Evolutionary conservation across 23 tunicate species (phyloP).

Genomic region (Styela plicata): DNA sequence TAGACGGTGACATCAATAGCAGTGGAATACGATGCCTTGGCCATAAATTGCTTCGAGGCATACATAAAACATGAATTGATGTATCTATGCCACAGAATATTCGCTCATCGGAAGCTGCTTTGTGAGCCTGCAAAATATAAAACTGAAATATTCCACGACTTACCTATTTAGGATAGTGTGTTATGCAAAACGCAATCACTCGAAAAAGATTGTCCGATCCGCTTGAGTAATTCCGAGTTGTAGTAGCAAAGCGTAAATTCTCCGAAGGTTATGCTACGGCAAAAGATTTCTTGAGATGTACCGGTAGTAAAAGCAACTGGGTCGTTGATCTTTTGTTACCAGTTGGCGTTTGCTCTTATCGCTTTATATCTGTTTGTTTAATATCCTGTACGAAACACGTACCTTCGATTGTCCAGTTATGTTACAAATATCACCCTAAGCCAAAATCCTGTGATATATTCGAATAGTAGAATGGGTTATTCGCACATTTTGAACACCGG

Average conservation of each 20-base stretch:
- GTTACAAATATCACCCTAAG: not conserved
- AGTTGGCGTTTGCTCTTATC: not conserved
- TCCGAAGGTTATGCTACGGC: not conserved
- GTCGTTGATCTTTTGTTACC: no score
- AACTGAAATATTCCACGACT: no score
- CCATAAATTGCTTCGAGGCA: no score
- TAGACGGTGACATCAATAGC: no score
- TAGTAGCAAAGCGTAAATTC: not conserved
- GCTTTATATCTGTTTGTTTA: not conserved
- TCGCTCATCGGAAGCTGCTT: no score
- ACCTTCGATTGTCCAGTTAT: not conserved
- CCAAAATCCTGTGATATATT: not conserved
- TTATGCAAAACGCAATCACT: not conserved
- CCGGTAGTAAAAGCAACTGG: not conserved
- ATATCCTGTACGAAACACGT: not conserved
- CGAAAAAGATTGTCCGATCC: not conserved
- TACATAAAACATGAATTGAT: no score
- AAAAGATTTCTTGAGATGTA: not conserved
- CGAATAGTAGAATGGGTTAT: no score
- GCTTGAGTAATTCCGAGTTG: not conserved
- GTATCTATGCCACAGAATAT: no score
- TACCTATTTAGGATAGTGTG: not conserved
- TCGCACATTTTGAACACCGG: no score
- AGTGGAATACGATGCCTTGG: no score
- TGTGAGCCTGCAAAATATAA: no score